Base-by-base conservation (phyloP, 53 echinoderm and acorn worm species). In the Paelopatides confundens region DNA sequence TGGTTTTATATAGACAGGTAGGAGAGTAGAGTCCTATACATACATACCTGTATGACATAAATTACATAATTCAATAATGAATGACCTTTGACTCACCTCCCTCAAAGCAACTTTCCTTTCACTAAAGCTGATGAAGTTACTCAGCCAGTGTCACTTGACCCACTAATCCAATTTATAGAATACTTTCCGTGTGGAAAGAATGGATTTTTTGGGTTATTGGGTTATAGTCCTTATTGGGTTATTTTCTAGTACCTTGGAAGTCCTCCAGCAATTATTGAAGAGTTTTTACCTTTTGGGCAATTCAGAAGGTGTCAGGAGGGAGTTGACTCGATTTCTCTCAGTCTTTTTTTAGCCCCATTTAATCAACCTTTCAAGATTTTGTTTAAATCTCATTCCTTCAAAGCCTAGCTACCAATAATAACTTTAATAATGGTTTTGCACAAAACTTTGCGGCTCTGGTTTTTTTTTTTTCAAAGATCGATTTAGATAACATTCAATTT, bases 131-230 rank as follows among this genome's bases (percentile, higher is more conserved):
- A 58, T 39, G 40, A 29, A 39, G 40, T 43, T 29, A 26, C 74
- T 74, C 74, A 74, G 46, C 14, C 26, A 5, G 28, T 18, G 46
- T 46, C 74, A 74, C 74, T 74, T 74, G 74, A 74, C 74, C 74
- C 37, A 74, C 46, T 74, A 46, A 74, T 74, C 74, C 74, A 74
- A 74, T 74, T 74, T 28, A 46, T 23, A n/a, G n/a, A 26, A 5
- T 46, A 37, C 39, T 74, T 74, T 74, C 40, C 74, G 15, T 58
- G 35, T 46, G 35, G 40, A 68, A n/a, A 74, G 74, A 38, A 74
- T 74, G 38, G 74, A 74, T 74, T 74, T 74, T 28, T 74, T 26
- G 29, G 39, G 46, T 74, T 39, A 24, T 24, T 26, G 12, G 5
- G 21, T 48, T 48, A 12, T 35, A 74, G 46, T 24, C 40, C 46